Evolutionary conservation across 1,140 invertebrate genomes (phyloP).

Genomic region (Drosophila melanica): DNA sequence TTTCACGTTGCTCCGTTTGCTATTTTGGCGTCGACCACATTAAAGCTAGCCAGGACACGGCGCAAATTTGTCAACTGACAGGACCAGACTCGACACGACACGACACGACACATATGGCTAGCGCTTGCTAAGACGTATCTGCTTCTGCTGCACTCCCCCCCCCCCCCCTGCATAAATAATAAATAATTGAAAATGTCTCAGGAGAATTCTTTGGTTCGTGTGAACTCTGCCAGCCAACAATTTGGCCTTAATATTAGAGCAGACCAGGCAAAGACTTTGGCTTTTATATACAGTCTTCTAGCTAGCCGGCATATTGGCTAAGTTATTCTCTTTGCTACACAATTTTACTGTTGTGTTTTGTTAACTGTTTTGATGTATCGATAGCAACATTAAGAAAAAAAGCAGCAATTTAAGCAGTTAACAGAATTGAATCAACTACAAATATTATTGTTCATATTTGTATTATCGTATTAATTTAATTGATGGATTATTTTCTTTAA

Average conservation of each 20-base stretch:
- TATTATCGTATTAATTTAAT: no score
- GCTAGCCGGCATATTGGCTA: slow-evolving; percentile 15
- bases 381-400: no score
- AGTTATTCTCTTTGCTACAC: not conserved
- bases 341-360: not conserved
- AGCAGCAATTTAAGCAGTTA: no score
- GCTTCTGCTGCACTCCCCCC: not conserved
- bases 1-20: slow-evolving; percentile 62
- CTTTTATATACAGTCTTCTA: slow-evolving; percentile 12
- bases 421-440: no score
- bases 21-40: slow-evolving; percentile 61
- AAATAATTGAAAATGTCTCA: slow-evolving; percentile 80
- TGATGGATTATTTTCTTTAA: no score
- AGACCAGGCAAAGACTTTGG: slow-evolving; percentile 56
- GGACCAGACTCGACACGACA: slow-evolving; percentile 42
- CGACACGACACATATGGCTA: slow-evolving; percentile 74
- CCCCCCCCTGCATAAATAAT: slow-evolving; percentile 65
- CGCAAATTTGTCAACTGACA: slow-evolving; percentile 77
- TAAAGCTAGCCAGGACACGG: slow-evolving; percentile 62
- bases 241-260: slow-evolving; percentile 76
- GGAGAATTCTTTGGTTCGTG: slow-evolving; percentile 71
- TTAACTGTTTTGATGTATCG: no score
- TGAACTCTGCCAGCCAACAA: slow-evolving; percentile 76
- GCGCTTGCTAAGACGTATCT: slow-evolving; percentile 19
- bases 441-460: no score